Conservation (phyloP, 2,113 vertebrate genomes). For the Poicephalus meyeri region DNA sequence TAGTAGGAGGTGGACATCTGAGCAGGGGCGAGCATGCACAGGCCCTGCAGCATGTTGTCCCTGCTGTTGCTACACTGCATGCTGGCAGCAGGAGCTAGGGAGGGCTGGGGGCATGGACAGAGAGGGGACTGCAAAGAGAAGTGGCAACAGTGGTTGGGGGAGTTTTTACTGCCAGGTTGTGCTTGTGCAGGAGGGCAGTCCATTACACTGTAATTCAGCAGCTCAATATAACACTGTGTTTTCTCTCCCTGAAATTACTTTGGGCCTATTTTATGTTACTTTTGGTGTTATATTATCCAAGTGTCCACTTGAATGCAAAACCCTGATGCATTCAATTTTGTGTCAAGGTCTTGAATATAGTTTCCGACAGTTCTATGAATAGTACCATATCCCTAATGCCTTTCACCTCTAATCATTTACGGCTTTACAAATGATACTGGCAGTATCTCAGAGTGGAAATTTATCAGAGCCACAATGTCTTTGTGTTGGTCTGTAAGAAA, state of each 20-base stretch:
- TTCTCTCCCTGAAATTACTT: not conserved
- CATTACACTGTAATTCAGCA: not conserved
- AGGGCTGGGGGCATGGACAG: not conserved
- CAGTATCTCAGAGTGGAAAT: not conserved
- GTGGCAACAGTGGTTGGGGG: not conserved
- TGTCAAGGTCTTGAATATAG: not conserved
- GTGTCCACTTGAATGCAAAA: not conserved
- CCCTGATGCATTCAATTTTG: not conserved
- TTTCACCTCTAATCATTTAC: not conserved
- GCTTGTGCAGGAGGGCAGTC: accelerated
- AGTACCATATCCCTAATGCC: not conserved
- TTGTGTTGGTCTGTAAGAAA: not conserved
- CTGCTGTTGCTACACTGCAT: not conserved
- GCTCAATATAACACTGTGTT: not conserved
- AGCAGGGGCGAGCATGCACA: accelerated
- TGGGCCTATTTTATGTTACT: not conserved
- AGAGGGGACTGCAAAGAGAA: not conserved
- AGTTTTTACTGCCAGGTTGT: accelerated
- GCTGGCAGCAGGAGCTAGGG: not conserved
- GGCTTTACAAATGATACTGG: constrained; percentile 5
- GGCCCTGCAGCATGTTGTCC: not conserved
- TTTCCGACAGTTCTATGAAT: not conserved
- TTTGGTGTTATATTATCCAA: not conserved
- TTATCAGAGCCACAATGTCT: not conserved
- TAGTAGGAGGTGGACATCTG: not conserved